Base-by-base conservation (phyloP, 1,140 invertebrate genomes). In the Drosophila seguyi region DNA sequence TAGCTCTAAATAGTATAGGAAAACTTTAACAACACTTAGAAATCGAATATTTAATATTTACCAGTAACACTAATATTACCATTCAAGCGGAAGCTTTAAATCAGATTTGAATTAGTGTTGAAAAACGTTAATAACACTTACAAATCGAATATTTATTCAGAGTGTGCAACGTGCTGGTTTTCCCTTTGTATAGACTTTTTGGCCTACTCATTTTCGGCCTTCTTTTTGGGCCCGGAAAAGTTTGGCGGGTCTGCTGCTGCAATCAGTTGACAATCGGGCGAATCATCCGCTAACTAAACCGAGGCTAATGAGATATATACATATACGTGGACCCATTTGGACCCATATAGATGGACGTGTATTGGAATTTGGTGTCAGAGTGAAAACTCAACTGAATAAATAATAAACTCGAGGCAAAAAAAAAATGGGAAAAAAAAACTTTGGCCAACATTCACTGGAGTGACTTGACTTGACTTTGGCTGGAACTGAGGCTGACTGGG, bases 351-450 rank as follows among this genome's bases (percentile, higher is more conserved):
- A 50, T 27, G 38, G 41, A 55, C 62, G 25, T 66, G 67, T 60
- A 60, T 52, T 52, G 53, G 63, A 36, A 58, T 67, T 75, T 36
- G 66, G 50, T 66, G 63, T 50, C 71, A 62, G 75, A 76, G 80
- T 88, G 73, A 88, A 88, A 88, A 88, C 76, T 90, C 80, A 75
- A 71, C 80, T 88, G 68, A 90, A 88, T 88, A 90, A 88, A 88
- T 88, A 90, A 88, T 88, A 84, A 90, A 81, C 68, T 79, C 71
- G 63, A 82, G 66, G 59, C 48, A 45, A 27, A 42, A 41, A 38
- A 16, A 47, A 20, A 14, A 6, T 3, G 20, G 6, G 14, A 20
- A 14, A 14, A 20, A 52, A 66, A 57, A 76, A 58, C 53, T 73
- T 73, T 48, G 67, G 48, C 67, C 68, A 57, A 71, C 68, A 72